Base-by-base conservation (phyloP, 2,113 vertebrate species). In the Bubo scandiacus region DNA sequence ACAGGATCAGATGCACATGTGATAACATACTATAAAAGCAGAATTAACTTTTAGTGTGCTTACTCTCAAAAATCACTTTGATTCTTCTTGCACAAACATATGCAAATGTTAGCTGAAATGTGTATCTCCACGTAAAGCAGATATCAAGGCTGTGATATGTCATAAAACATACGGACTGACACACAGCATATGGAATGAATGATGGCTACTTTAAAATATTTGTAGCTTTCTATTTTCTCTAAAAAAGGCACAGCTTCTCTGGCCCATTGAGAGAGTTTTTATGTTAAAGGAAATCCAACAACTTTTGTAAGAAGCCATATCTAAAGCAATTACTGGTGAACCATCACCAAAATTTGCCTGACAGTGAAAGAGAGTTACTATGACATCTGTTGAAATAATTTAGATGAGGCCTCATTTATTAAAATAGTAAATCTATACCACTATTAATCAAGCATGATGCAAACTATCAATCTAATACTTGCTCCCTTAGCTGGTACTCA, bases 401-500 rank as follows among this genome's bases (percentile, higher is more conserved):
- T 66, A 84, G 68, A 92, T 75, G 77, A 86, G 83, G 36, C 17
- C n/a, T 84, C 54, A 75, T 86, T 91, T 94, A 96, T 92, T 94
- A 94, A 94, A 96, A 95, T 49, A 79, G 73, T 75, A 93, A 94
- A 81, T 94, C 80, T 93, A 88, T 81, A 86, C 18, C 32, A 54
- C 47, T 78, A 81, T 88, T 93, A 93, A 90, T 93, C 72, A 93
- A 95, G 71, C 6, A 0, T 72, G 77, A 90, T 88, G 78, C n/a
- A 95, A 92, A 85, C 42, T 77, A 88, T 93, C 4, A 15, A 79
- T 88, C 82, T 86, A 86, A 81, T 90, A 88, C 51, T 81, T 6
- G 1, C 47, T 86, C 54, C 43, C 38, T 92, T 70, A 93, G 70
- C 58, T 59, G 23, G 27, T 92, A 89, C 77, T 92, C 83, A 89